Conservation (phyloP, 2,113 vertebrate species). For the Amblyopsis rosae region DNA sequence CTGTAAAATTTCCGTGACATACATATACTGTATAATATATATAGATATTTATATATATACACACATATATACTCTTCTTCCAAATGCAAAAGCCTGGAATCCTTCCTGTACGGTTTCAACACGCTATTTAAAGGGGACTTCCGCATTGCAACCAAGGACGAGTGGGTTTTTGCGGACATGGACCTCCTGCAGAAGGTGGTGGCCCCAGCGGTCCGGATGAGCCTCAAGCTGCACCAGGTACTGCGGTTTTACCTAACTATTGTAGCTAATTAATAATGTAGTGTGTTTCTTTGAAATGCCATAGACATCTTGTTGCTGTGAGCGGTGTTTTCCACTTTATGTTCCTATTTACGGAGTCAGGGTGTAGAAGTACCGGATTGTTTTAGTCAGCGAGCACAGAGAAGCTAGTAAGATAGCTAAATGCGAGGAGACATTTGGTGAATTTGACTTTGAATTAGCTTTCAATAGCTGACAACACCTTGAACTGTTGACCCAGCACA, state of each 20-base stretch:
- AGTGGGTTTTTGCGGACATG: conserved; percentile 97
- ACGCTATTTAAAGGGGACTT: conserved; percentile 97
- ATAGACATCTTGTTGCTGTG: too few species aligned
- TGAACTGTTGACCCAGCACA: too few species aligned
- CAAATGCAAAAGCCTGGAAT: conserved; percentile 83
- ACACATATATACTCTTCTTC: neutral
- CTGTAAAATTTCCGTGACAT: neutral
- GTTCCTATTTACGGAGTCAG: too few species aligned
- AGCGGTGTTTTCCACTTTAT: too few species aligned
- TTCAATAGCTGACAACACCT: too few species aligned
- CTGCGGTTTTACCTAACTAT: too few species aligned
- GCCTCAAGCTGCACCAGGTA: conserved; percentile 97
- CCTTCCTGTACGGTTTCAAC: conserved; percentile 93
- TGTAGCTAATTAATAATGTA: too few species aligned
- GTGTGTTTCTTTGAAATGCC: too few species aligned
- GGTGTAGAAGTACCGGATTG: neutral
- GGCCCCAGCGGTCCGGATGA: conserved; percentile 94
- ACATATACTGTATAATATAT: neutral
- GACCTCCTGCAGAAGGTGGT: conserved; percentile 94
- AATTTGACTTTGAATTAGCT: neutral
- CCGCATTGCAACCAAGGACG: conserved; percentile 88
- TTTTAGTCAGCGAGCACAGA: too few species aligned
- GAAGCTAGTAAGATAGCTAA: too few species aligned
- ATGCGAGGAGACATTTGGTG: too few species aligned
- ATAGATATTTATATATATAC: neutral